Percentiles rank a stretch among this genome's conserved stretches.
Evolutionary conservation across 2,888 invertebrate species (phyloP).

Genomic region (Lampropteryx suffumata): DNA sequence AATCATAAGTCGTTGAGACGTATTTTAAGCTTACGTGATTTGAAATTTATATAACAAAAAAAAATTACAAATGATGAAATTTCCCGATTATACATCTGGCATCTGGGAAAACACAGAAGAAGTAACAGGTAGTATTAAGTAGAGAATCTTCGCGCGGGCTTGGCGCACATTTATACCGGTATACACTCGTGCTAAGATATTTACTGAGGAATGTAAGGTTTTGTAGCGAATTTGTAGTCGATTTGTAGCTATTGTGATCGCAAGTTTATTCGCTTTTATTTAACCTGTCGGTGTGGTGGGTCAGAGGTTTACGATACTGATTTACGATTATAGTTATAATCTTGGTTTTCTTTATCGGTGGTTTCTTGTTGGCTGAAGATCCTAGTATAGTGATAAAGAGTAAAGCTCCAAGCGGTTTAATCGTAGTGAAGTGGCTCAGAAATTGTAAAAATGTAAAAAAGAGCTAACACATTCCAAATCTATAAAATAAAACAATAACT

Average conservation of each 20-base stretch:
- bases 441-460: too few relatives aligned
- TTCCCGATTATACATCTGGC: neutral
- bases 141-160: constrained; percentile 32
- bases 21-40: too few relatives aligned
- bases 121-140: constrained; percentile 24
- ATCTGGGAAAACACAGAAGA: constrained; percentile 19
- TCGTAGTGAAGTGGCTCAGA: too few relatives aligned
- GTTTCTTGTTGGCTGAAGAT: neutral
- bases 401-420: too few relatives aligned
- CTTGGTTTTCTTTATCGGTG: constrained; percentile 6
- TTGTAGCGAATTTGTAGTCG: constrained; percentile 63
- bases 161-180: constrained; percentile 50
- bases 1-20: too few relatives aligned
- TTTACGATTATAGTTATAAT: constrained; percentile 10
- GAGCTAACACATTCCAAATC: too few relatives aligned
- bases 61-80: too few relatives aligned
- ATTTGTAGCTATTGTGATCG: constrained; percentile 45
- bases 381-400: too few relatives aligned
- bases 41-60: too few relatives aligned
- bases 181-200: constrained; percentile 54
- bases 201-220: constrained; percentile 56
- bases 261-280: constrained; percentile 28
- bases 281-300: constrained; percentile 13
- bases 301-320: constrained; percentile 16
- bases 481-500: too few relatives aligned